Percentiles rank a stretch among this genome's conserved stretches.
phyloP scores from a whole-genome alignment of 2,888 invertebrate genomes.

The Odontocerum albicorne region DNA sequence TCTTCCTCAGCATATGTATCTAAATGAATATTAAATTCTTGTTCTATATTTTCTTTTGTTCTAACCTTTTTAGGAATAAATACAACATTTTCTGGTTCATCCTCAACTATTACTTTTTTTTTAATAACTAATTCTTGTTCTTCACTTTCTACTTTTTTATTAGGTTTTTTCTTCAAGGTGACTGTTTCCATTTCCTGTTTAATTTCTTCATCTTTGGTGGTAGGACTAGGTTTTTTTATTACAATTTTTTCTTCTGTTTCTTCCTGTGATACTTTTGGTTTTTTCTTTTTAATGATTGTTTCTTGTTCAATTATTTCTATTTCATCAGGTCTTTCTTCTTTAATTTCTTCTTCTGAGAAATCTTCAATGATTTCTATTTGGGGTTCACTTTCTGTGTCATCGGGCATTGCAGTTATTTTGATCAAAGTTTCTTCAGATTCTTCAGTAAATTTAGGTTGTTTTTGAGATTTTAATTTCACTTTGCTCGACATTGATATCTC shows the following conservation, averaged over 20 bases:
- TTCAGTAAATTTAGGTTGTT: slow-evolving; percentile 73
- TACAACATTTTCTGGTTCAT: slow-evolving; percentile 74
- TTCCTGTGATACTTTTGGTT: slow-evolving; percentile 41
- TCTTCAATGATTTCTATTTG: slow-evolving; percentile 53
- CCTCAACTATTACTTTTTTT: too few species aligned
- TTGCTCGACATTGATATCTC: slow-evolving; percentile 85
- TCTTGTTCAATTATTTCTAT: slow-evolving; percentile 53
- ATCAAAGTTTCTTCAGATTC: slow-evolving; percentile 78
- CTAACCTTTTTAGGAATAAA: slow-evolving; percentile 75
- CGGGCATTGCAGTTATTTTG: slow-evolving; percentile 61
- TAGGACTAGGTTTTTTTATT: slow-evolving; percentile 43
- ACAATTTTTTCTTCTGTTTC: slow-evolving; percentile 17
- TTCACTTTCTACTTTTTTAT: slow-evolving; percentile 49
- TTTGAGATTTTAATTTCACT: slow-evolving; percentile 74
- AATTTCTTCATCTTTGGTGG: slow-evolving; percentile 55
- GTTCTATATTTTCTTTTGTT: slow-evolving; percentile 87
- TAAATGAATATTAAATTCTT: slow-evolving; percentile 84
- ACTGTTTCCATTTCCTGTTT: slow-evolving; percentile 54
- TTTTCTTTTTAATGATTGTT: too few species aligned
- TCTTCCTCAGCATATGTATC: slow-evolving; percentile 88
- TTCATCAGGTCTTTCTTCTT: slow-evolving; percentile 45
- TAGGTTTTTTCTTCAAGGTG: slow-evolving; percentile 45
- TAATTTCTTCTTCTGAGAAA: slow-evolving; percentile 51
- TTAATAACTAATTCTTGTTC: slow-evolving; percentile 45
- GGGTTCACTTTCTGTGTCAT: slow-evolving; percentile 53